Evolutionary conservation across 2,113 vertebrate species (phyloP), one percentile per base, ranked within the genome.

Genomic region (Poeciliopsis prolifica): DNA sequence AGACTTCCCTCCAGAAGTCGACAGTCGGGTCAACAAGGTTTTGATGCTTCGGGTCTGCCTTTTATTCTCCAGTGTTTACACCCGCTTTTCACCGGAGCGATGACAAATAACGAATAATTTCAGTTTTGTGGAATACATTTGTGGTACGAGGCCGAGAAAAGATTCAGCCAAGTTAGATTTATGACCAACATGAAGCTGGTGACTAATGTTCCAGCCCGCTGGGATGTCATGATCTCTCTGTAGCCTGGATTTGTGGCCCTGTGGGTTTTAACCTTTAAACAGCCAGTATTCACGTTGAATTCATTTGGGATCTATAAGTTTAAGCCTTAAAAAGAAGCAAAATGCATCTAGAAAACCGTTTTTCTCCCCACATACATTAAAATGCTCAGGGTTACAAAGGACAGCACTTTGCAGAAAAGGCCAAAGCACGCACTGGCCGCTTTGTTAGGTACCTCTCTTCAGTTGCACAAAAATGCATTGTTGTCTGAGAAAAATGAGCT

Each of bases 21-120:
- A 91, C 89, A 87, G 77, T 84, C 77, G 82, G 84, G 91, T 92
- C 92, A 90, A 91, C 90, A 87, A 74, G 77, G 70, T 86, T 82
- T 85, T 75, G 81, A 48, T 91, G 89, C 85, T 85, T 78, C 66
- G 51, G 80, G 51, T 85, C 86, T 77, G 81, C 74, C 74, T 82
- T 81, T 74, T 85, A 83, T 87, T 89, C 58, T 62, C 65, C 76
- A n/a, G 70, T 72, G 83, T 89, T 92, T 91, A 77, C 84, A 24
- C 61, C 78, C 70, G 89, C 79, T 79, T 84, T 86, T 78, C 35
- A 68, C 78, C 79, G 67, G 22, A 48, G 24, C 69, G 84, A 70
- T 80, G 77, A 91, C 85, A 86, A 90, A 91, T 84, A 86, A 89
- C 79, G 71, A 88, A 89, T 85, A 44, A 84, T 88, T 92, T 82